phyloP scores from a whole-genome alignment of 2,888 invertebrate species.

The Drosophila eohydei region DNA sequence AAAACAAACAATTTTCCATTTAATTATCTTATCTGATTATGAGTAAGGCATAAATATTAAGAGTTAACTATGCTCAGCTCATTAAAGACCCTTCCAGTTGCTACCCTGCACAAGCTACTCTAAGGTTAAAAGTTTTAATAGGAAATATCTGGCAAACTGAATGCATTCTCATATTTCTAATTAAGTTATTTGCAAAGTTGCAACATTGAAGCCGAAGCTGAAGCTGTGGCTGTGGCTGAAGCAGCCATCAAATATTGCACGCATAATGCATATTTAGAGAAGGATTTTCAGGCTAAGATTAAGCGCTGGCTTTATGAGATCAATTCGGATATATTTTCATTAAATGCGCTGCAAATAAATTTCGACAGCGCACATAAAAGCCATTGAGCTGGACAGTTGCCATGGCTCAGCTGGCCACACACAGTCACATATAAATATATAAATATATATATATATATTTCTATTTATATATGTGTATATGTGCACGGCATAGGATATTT shows the following conservation, averaged over 20 bases:
- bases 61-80: no score
- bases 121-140: no score
- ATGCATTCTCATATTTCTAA: no score
- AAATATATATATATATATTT: neutral
- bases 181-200: no score
- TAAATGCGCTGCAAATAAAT: slow-evolving; percentile 68
- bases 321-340: slow-evolving; percentile 42
- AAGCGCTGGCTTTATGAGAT: slow-evolving; percentile 18
- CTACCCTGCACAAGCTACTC: no score
- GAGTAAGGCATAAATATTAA: no score
- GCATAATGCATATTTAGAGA: slow-evolving; percentile 12
- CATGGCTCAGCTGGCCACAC: neutral
- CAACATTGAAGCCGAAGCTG: no score
- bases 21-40: no score
- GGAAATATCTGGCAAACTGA: no score
- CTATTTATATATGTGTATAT: neutral
- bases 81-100: no score
- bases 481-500: slow-evolving; percentile 9
- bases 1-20: no score
- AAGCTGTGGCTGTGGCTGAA: neutral
- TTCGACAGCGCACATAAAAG: slow-evolving; percentile 63
- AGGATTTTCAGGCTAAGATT: neutral
- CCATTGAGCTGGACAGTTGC: slow-evolving; percentile 47
- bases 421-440: neutral
- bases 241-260: neutral